Evolutionary conservation across 2,888 invertebrate species (phyloP), one percentile per base, ranked within the genome.

Genomic region (Brachyptera risi): DNA sequence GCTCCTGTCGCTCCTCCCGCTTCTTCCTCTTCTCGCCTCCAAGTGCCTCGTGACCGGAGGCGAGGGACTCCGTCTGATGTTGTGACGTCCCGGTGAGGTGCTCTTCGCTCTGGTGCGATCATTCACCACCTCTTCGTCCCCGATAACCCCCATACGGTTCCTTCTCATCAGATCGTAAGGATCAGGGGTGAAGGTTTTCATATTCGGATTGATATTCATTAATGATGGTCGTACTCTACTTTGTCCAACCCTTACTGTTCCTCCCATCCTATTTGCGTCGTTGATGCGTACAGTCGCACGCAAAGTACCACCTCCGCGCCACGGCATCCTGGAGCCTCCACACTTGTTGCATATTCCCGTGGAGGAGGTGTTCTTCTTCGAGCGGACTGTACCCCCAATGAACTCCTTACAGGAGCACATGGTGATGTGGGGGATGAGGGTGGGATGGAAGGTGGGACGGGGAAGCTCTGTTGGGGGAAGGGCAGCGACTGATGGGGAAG

Each of bases 141-240:
- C 17, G 21, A 17, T 50, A n/a, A 15, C 44, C 7, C 13, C 65
- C 42, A 92, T 74, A 62, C 92, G 81, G 67, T 85, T 88, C 66
- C 90, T 81, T 69, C 92, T 80, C 87, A 92, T 88, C 67, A 89
- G 80, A 74, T 92, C 90, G 74, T 92, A 92, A 0, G 92, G 92
- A 75, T 92, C 88, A 17, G 78, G 68, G 23, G 80, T 44, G 27
- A 42, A 24, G 37, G 37, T 15, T 15, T 51, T 27, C 21, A 44
- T n/a, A n/a, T 21, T 17, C 1, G 24, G 21, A 9, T 13, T 24
- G 31, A 27, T 17, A 38, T 35, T 35, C 19, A 35, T 17, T n/a
- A 54, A 23, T 13, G 35, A 54, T 2, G 54, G 54, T 3, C 54
- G 54, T 21, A 60, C 50, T 63, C 57, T 42, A 3, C 35, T 49